Conservation (phyloP, 1,140 invertebrate genomes). For the Lerema accius region DNA sequence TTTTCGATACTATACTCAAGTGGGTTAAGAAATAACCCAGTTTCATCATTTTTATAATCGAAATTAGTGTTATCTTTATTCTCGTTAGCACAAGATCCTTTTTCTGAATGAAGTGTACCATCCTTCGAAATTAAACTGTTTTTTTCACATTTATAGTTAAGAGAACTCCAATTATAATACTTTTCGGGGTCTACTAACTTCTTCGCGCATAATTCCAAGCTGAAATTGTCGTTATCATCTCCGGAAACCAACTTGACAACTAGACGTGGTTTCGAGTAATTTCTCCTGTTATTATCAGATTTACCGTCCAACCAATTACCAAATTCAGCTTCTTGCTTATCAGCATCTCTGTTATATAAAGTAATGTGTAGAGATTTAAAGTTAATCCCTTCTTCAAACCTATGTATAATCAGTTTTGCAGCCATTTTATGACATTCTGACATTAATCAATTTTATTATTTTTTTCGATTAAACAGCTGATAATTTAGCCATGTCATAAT, state of each 20-base stretch:
- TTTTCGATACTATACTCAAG: slow-evolving; percentile 74
- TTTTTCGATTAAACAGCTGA: slow-evolving; percentile 13
- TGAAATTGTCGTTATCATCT: slow-evolving; percentile 51
- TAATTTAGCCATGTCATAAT: slow-evolving; percentile 5
- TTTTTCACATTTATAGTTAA: slow-evolving; percentile 9
- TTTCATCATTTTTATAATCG: slow-evolving; percentile 18
- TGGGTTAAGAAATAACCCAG: slow-evolving; percentile 44
- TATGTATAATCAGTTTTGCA: slow-evolving; percentile 73
- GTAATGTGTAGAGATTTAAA: slow-evolving; percentile 66
- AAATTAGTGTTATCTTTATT: neutral
- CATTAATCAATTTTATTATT: slow-evolving; percentile 6
- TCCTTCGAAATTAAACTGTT: slow-evolving; percentile 5
- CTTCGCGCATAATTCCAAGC: slow-evolving; percentile 66
- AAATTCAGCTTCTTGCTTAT: slow-evolving; percentile 48
- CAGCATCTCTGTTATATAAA: slow-evolving; percentile 49
- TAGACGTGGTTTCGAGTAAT: slow-evolving; percentile 58
- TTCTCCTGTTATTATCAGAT: slow-evolving; percentile 51
- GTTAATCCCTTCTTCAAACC: slow-evolving; percentile 63
- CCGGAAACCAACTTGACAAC: slow-evolving; percentile 63
- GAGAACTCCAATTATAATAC: slow-evolving; percentile 17
- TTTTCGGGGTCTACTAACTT: slow-evolving; percentile 38
- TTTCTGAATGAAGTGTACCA: neutral
- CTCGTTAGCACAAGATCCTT: slow-evolving; percentile 4
- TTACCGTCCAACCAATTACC: slow-evolving; percentile 64
- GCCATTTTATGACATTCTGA: slow-evolving; percentile 61